These are phyloP conservation scores for Drosophila rellima DNA, from an alignment of 2,888 invertebrate genomes.

Conservation along the genomic window DNA sequence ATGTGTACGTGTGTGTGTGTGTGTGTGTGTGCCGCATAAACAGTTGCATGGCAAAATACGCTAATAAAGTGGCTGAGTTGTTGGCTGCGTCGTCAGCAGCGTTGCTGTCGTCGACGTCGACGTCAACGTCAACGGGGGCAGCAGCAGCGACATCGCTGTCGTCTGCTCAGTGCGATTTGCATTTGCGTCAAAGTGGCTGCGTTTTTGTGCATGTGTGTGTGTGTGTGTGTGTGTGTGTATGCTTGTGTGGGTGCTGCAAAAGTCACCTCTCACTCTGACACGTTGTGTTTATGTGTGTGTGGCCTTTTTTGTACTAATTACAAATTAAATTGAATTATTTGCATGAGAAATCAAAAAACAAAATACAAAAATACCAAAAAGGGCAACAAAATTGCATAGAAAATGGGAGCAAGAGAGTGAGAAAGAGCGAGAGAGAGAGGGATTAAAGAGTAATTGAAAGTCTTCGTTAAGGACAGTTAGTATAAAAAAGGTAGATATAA, in stretches of 20 bases:
- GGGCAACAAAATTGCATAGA: constrained; percentile 19
- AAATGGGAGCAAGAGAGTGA: constrained; percentile 1
- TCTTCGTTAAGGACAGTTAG: neutral
- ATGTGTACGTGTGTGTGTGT: constrained; percentile 15
- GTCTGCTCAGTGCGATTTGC: constrained; percentile 69
- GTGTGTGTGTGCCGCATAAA: constrained; percentile 71
- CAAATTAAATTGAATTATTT: constrained; percentile 81
- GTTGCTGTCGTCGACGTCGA: constrained; percentile 5
- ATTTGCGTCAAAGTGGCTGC: constrained; percentile 80
- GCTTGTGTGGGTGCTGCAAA: constrained; percentile 3
- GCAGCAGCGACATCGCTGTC: constrained; percentile 28
- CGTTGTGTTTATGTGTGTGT: constrained; percentile 9
- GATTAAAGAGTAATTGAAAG: neutral
- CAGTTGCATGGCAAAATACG: constrained; percentile 83
- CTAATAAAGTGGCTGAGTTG: constrained; percentile 81
- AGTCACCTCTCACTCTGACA: constrained; percentile 2
- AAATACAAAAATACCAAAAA: constrained; percentile 21
- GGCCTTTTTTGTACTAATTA: constrained; percentile 49
- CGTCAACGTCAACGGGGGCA: constrained; percentile 22
- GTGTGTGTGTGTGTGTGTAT: constrained; percentile 7
- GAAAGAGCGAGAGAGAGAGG: neutral
- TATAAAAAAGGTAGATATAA: neutral
- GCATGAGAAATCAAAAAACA: constrained; percentile 75
- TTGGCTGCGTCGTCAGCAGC: constrained; percentile 45
- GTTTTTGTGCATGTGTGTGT: constrained; percentile 65